A percentile compares a stretch with the other conserved stretches of the same genome.
Conservation (phyloP, 2,888 invertebrate species). For the Trachelus iudaicus region DNA sequence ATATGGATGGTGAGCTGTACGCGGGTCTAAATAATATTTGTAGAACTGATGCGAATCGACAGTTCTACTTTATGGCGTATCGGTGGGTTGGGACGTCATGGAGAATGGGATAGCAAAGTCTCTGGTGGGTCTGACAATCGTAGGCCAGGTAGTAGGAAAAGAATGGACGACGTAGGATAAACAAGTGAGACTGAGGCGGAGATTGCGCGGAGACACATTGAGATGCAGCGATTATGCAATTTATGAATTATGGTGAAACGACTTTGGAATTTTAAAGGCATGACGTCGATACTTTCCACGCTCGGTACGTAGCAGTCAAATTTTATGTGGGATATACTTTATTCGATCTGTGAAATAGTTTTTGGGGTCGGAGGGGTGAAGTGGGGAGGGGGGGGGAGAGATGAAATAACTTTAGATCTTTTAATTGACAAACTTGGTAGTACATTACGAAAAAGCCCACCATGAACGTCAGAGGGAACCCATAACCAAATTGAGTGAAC, state of each 20-base stretch:
- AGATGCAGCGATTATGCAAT: slow-evolving; percentile 32
- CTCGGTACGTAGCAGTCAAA: not conserved
- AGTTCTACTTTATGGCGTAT: not conserved
- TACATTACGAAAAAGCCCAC: slow-evolving; percentile 16
- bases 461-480: slow-evolving; percentile 15
- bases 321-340: not conserved
- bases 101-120: not conserved
- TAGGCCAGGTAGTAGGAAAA: not conserved
- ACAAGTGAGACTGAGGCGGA: not conserved
- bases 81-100: not conserved
- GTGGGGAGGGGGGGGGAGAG: not conserved
- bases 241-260: slow-evolving; percentile 33
- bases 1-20: not conserved
- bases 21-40: not conserved
- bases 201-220: not conserved
- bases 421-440: slow-evolving; percentile 20
- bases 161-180: not conserved
- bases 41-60: not conserved
- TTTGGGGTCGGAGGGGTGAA: not conserved
- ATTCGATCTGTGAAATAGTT: not conserved
- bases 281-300: not conserved
- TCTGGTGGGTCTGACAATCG: not conserved
- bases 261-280: slow-evolving; percentile 18
- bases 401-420: not conserved
- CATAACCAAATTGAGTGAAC: slow-evolving; percentile 11